Base-by-base conservation (phyloP, 2,888 invertebrate species). In the Drosophila peninsularis region DNA sequence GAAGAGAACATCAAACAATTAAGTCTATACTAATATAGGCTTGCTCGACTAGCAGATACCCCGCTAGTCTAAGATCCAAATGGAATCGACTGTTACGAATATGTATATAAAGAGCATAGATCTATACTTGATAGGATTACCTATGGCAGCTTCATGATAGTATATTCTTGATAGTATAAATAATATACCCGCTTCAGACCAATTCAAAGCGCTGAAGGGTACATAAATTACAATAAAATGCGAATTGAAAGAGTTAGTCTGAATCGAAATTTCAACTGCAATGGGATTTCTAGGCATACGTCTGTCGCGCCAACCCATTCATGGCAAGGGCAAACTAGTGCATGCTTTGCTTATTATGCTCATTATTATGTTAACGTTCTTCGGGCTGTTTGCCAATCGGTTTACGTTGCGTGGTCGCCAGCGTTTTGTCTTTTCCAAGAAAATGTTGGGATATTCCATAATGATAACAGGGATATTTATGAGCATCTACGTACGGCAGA, bases 341-440 rank as follows among this genome's bases (percentile, higher is more conserved):
- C 72, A 70, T 36, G 14, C 70, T 0, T 21, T 85, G 42, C 65
- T 89, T 0, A 54, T 69, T 1, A 65, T 37, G 3, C 41, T 81
- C 7, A 49, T 81, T 5, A 24, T 37, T 17, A 37, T 89, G 17
- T 34, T 90, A 53, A 81, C 79, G 5, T 3, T 66, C 1, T 87
- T 71, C n/a, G 85, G 90, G 3, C 72, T 86, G 0, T 71, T 89
- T 53, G 50, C 78, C 14, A 80, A 71, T 56, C 84, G 82, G 0
- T 90, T 74, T 50, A 62, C 60, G 0, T n/a, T 60, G 1, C 57
- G 60, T n/a, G 64, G 72, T 0, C 73, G 76, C 2, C 36, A 63
- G 13, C 85, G 70, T 5, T 89, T 82, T 37, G 53, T 73, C 6
- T 65, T 76, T n/a, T 90, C 83, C 2, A 78, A 68, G 24, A 61